Conservation (phyloP, 23 tunicate genomes). For the Clavelina lepadiformis region DNA sequence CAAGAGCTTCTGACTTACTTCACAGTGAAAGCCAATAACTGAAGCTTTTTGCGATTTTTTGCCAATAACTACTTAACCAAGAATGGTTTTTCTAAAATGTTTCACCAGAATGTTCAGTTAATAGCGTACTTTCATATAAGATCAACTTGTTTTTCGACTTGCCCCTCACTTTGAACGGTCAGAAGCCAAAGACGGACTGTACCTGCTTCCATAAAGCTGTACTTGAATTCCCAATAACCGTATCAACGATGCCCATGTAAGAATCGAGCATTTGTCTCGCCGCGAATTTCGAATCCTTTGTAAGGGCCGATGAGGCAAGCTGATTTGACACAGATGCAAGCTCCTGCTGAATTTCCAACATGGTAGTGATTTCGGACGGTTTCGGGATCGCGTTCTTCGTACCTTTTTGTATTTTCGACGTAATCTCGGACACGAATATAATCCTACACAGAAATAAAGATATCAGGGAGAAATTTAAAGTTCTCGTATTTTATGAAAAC, state of each 20-base stretch:
- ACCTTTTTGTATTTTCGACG: neutral
- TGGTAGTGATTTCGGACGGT: constrained; percentile 21
- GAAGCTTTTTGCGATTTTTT: no score
- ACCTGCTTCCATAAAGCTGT: constrained; percentile 60
- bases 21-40: no score
- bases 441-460: neutral
- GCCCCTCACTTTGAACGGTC: neutral
- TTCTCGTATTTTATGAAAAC: no score
- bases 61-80: no score
- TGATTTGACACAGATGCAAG: constrained; percentile 30
- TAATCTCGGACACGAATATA: neutral
- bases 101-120: no score
- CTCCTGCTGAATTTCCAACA: constrained; percentile 34
- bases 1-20: no score
- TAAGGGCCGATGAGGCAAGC: constrained; percentile 2
- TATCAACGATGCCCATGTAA: constrained; percentile 60
- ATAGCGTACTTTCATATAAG: no score
- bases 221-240: constrained; percentile 44
- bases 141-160: neutral
- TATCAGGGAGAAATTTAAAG: neutral
- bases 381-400: neutral
- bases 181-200: neutral
- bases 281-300: neutral
- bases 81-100: no score
- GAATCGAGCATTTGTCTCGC: constrained; percentile 35